phyloP scores from a whole-genome alignment of 2,797 vertebrate species.

The Rhynchotus rufescens region DNA sequence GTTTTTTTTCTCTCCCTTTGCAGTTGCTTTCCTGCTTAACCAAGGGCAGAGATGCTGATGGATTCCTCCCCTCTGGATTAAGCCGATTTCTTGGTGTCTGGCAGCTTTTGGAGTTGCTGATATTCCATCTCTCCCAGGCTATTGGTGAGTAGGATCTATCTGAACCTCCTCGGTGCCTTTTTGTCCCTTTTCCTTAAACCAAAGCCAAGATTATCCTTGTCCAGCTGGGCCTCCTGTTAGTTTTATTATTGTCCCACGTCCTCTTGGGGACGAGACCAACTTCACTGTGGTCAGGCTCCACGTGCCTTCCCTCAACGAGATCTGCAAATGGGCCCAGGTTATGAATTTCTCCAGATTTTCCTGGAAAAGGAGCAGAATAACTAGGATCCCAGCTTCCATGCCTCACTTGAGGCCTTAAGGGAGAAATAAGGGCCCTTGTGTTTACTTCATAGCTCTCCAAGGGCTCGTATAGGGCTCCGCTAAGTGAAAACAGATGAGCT shows the following conservation, averaged over 20 bases:
- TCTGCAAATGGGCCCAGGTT: background rate
- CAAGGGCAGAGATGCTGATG: background rate
- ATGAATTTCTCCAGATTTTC: background rate
- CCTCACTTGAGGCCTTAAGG: background rate
- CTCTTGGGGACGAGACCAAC: no score
- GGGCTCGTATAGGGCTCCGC: background rate
- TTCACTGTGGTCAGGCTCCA: background rate
- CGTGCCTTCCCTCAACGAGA: background rate
- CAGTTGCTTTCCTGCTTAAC: background rate
- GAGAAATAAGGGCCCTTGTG: background rate
- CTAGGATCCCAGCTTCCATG: background rate
- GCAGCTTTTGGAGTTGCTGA: background rate
- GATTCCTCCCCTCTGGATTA: background rate
- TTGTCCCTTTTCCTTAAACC: background rate
- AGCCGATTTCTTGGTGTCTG: background rate
- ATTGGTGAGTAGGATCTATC: background rate
- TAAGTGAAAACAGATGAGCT: conserved; percentile 19
- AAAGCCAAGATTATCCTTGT: background rate
- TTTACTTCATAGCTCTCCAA: background rate
- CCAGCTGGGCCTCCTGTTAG: conserved; percentile 14
- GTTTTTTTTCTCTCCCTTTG: background rate
- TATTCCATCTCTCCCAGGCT: background rate
- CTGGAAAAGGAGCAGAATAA: background rate
- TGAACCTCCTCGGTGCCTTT: background rate
- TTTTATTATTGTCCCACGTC: background rate